Evolutionary conservation across 2,888 invertebrate species (phyloP).

Genomic region (Melinaea marsaeus): DNA sequence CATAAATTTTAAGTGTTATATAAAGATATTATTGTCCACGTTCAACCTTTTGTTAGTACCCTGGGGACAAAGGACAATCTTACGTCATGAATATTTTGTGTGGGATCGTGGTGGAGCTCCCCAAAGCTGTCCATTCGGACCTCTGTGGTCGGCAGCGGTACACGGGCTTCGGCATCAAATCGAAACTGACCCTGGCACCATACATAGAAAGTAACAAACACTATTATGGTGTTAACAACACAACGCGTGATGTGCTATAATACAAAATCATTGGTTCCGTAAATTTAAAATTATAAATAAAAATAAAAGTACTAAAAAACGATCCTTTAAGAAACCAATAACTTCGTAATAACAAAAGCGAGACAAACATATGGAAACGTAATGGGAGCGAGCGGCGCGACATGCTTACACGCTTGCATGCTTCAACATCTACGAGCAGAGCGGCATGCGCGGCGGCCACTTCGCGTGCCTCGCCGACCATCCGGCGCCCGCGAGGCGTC

Average conservation of each 20-base stretch:
- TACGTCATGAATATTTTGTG: slow-evolving; percentile 78
- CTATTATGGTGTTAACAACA: slow-evolving; percentile 26
- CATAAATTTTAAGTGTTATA: slow-evolving; percentile 39
- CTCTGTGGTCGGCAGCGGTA: slow-evolving; percentile 85
- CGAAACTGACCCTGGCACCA: slow-evolving; percentile 89
- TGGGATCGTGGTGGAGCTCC: slow-evolving; percentile 71
- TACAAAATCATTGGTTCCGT: slow-evolving; percentile 10
- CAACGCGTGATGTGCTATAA: slow-evolving; percentile 24
- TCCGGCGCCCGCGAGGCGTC: slow-evolving; percentile 64
- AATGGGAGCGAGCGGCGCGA: slow-evolving; percentile 65
- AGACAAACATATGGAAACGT: slow-evolving; percentile 44
- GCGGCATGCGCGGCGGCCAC: slow-evolving; percentile 74
- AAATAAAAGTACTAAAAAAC: background rate
- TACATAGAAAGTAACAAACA: slow-evolving; percentile 43
- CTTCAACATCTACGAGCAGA: slow-evolving; percentile 78
- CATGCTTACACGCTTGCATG: slow-evolving; percentile 85
- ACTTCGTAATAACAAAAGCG: slow-evolving; percentile 44
- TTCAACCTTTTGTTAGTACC: slow-evolving; percentile 21
- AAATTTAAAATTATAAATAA: background rate
- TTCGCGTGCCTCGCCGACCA: slow-evolving; percentile 73
- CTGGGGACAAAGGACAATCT: slow-evolving; percentile 46
- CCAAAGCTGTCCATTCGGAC: slow-evolving; percentile 80
- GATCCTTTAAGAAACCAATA: slow-evolving; percentile 19
- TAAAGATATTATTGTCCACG: slow-evolving; percentile 18
- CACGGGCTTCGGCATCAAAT: slow-evolving; percentile 90